Evolutionary conservation across 2,888 invertebrate genomes (phyloP).

Genomic region (Andrena dorsata): DNA sequence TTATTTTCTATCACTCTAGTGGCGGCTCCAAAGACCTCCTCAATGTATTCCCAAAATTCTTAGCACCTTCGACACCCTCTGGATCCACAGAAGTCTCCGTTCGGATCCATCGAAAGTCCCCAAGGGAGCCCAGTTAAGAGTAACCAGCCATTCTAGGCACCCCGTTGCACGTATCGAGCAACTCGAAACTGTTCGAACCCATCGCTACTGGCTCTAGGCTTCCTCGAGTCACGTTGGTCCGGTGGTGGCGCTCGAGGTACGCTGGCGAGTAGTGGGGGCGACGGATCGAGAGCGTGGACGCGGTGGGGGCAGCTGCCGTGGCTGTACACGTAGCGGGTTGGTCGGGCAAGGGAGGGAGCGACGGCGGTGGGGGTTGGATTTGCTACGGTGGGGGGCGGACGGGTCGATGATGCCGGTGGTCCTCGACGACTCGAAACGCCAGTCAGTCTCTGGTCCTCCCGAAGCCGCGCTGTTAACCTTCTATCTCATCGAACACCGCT

Average conservation of each 20-base stretch:
- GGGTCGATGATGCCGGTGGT: conserved; percentile 86
- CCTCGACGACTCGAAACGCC: conserved; percentile 81
- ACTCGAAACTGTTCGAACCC: background rate
- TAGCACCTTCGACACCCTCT: no score
- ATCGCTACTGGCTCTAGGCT: conserved; percentile 29
- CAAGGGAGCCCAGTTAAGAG: no score
- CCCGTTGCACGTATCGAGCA: background rate
- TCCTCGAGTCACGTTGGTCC: conserved; percentile 26
- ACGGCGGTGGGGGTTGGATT: conserved; percentile 79
- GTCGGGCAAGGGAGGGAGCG: conserved; percentile 81
- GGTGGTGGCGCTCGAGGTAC: conserved; percentile 63
- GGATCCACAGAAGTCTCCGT: no score
- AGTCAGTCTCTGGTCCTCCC: conserved; percentile 88
- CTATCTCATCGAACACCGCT: conserved; percentile 87
- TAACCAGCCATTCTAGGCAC: background rate
- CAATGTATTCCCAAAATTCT: no score
- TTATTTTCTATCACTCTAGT: no score
- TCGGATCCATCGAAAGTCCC: no score
- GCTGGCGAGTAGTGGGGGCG: conserved; percentile 39
- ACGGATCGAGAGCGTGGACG: conserved; percentile 51
- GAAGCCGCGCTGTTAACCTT: conserved; percentile 88
- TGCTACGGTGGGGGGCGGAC: conserved; percentile 88
- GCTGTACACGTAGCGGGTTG: conserved; percentile 44
- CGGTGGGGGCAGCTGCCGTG: conserved; percentile 42
- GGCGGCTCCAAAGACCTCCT: no score